Evolutionary conservation across 2,113 vertebrate species (phyloP).

Genomic region (Oriolus oriolus): DNA sequence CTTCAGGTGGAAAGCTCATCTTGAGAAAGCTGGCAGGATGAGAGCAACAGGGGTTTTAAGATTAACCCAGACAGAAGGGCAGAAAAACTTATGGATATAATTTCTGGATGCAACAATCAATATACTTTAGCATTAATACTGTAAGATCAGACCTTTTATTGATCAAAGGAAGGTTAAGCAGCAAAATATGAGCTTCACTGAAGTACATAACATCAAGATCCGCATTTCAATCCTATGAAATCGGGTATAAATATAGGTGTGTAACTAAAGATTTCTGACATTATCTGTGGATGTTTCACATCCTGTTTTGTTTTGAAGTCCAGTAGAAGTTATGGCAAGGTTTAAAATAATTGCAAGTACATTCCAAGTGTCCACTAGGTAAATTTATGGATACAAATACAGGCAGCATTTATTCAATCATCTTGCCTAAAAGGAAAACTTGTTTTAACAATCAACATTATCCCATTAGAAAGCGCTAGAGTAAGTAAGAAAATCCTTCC

Average conservation of each 20-base stretch:
- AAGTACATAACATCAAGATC: not conserved
- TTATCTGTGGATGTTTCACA: not conserved
- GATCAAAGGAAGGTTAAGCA: not conserved
- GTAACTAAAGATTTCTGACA: not conserved
- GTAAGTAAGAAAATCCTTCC: not conserved
- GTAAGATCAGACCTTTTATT: not conserved
- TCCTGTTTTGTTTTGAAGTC: not conserved
- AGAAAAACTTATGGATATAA: not conserved
- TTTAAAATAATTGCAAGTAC: not conserved
- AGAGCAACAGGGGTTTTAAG: accelerated
- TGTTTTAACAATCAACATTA: not conserved
- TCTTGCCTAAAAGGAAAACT: not conserved
- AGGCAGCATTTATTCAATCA: not conserved
- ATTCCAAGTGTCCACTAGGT: not conserved
- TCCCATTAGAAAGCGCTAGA: not conserved
- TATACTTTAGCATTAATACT: not conserved
- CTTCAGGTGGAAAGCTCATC: not conserved
- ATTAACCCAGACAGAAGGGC: not conserved
- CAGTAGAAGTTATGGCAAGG: not conserved
- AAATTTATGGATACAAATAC: not conserved
- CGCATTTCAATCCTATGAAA: not conserved
- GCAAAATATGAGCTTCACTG: not conserved
- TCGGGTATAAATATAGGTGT: not conserved
- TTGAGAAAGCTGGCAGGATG: not conserved
- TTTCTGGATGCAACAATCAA: not conserved